Percentiles rank a stretch among this genome's conserved stretches.
Conservation (phyloP, 23 tunicate genomes). For the Trididemnum miniatum region DNA sequence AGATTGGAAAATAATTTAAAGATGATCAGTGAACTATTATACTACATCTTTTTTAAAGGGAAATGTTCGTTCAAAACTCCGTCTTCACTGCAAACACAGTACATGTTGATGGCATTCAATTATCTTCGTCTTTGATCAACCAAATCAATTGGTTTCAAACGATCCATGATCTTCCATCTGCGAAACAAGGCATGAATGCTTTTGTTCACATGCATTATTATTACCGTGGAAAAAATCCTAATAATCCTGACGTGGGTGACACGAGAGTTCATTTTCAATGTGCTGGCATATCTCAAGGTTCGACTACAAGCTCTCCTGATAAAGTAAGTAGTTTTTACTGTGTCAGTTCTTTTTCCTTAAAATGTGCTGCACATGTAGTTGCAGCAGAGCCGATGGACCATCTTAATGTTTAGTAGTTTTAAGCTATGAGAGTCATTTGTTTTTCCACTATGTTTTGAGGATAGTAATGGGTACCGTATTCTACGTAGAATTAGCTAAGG, state of each 20-base stretch:
- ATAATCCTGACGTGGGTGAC: constrained; percentile 59
- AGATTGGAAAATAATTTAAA: too few relatives aligned
- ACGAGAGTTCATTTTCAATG: constrained; percentile 55
- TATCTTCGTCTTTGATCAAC: constrained; percentile 22
- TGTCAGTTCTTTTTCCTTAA: too few relatives aligned
- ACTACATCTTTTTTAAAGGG: constrained; percentile 6
- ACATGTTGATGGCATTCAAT: constrained; percentile 25
- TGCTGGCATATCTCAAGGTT: constrained; percentile 42
- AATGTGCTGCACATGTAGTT: not conserved
- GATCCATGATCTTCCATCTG: constrained; percentile 25
- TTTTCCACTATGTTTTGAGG: too few relatives aligned
- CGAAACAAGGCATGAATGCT: not conserved
- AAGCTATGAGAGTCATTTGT: too few relatives aligned
- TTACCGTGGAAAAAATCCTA: constrained; percentile 54
- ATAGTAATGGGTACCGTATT: too few relatives aligned
- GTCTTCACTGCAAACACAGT: constrained; percentile 16
- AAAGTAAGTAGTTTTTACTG: not conserved
- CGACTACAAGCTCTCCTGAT: not conserved
- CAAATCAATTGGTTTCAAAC: constrained; percentile 53
- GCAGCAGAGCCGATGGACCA: too few relatives aligned
- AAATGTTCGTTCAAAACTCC: constrained; percentile 19
- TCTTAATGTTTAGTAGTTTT: too few relatives aligned
- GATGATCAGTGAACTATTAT: too few relatives aligned
- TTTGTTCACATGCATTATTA: constrained; percentile 29
- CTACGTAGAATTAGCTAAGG: too few relatives aligned